A percentile compares a stretch with the other conserved stretches of the same genome.
phyloP scores from a whole-genome alignment of 2,888 invertebrate genomes.

The Cephus rjabovi region DNA sequence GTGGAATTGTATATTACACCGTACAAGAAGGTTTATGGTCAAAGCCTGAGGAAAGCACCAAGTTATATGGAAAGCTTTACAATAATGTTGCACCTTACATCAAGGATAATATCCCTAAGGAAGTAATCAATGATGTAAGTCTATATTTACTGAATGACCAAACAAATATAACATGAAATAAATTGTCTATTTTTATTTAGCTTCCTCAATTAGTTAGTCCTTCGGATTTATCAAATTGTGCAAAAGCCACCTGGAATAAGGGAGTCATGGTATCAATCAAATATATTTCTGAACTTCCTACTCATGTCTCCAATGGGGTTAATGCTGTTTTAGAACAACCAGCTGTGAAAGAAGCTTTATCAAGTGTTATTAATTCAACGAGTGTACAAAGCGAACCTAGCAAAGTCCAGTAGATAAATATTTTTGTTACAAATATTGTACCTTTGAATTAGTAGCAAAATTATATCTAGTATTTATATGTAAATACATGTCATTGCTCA shows the following conservation, averaged over 20 bases:
- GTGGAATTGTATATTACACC: conserved; percentile 59
- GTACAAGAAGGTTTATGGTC: conserved; percentile 63
- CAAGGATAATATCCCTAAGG: conserved; percentile 48
- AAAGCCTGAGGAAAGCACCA: conserved; percentile 55
- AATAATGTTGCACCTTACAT: conserved; percentile 51
- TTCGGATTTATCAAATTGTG: conserved; percentile 30
- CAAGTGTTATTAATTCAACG: not conserved
- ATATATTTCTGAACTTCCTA: conserved; percentile 48
- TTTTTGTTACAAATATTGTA: not conserved
- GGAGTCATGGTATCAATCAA: conserved; percentile 47
- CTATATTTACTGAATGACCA: not conserved
- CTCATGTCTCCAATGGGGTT: conserved; percentile 39
- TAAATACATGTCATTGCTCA: not conserved
- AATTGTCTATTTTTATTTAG: conserved; percentile 27
- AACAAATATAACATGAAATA: conserved; percentile 6
- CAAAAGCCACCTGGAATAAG: conserved; percentile 48
- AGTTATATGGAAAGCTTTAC: conserved; percentile 57
- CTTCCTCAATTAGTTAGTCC: conserved; percentile 45
- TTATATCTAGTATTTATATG: not conserved
- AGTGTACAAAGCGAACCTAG: not conserved
- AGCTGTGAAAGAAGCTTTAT: conserved; percentile 15
- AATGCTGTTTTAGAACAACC: conserved; percentile 26
- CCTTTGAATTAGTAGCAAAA: not conserved
- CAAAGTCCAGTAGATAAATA: not conserved
- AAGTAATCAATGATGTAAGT: conserved; percentile 47